Conservation (phyloP, 92 coral and sea anemone species). For the Phenganax marumi region DNA sequence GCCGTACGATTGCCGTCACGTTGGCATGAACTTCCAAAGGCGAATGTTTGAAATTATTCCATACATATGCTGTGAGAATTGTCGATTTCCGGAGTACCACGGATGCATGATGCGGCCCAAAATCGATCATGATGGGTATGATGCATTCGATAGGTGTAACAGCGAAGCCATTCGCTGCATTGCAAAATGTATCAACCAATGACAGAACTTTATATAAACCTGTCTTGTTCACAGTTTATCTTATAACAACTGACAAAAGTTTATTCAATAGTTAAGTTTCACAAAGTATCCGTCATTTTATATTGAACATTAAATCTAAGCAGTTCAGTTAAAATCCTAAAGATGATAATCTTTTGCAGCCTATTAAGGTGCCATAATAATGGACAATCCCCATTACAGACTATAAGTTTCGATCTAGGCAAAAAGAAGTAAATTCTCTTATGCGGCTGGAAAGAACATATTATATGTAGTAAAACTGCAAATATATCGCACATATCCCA, state of each 20-base stretch:
- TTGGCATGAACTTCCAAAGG: not conserved
- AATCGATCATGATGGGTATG: not conserved
- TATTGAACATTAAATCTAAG: not conserved
- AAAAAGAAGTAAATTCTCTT: too few relatives aligned
- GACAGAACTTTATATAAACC: too few relatives aligned
- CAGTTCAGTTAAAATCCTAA: not conserved
- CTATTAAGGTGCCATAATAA: too few relatives aligned
- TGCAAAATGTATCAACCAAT: not conserved
- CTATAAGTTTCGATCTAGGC: too few relatives aligned
- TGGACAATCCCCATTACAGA: too few relatives aligned
- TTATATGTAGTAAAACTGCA: too few relatives aligned
- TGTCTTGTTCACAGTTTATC: too few relatives aligned
- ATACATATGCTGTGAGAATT: conserved; percentile 2
- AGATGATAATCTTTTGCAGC: not conserved
- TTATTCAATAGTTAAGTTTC: not conserved
- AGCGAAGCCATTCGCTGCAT: conserved; percentile 27
- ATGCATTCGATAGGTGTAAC: not conserved
- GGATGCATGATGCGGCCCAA: not conserved
- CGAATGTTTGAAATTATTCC: not conserved
- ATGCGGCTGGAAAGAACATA: too few relatives aligned
- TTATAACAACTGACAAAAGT: too few relatives aligned
- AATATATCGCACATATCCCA: too few relatives aligned
- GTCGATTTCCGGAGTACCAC: not conserved
- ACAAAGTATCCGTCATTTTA: not conserved
- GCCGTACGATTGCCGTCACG: conserved; percentile 12